Base-by-base conservation (phyloP, 2,113 vertebrate genomes). In the Riparia riparia region DNA sequence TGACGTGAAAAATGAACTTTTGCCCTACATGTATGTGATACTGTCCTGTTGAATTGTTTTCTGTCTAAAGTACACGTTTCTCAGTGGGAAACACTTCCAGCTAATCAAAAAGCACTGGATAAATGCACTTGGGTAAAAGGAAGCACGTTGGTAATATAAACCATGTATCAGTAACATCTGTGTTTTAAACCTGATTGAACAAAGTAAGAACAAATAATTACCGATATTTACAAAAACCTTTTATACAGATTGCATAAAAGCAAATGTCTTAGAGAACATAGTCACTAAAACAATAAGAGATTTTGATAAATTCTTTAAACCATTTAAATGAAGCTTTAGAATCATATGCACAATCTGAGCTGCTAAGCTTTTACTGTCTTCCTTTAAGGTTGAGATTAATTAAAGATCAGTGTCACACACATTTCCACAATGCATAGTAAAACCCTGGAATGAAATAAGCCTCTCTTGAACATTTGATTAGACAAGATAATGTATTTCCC, bases 401-500 rank as follows among this genome's bases (percentile, higher is more conserved):
- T 94, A 93, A 95, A 94, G 94, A 93, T 93, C 93, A 96, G 32
- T 92, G 90, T 95, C 87, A 87, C 89, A 66, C 79, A 87, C 82
- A 74, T 97, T 97, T 96, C 93, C 89, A 90, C 92, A 93, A 93
- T 83, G 78, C 82, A 54, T 88, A 93, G 95, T 94, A 96, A 96
- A 93, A 90, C 68, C 65, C 65, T 93, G 78, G 87, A 93, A 97
- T 94, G 83, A 96, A 97, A 83, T 90, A 60, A 92, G 58, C 78
- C 63, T 96, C 78, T 58, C 95, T 96, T 79, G 90, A 97, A 94
- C 95, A 80, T 97, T 97, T 97, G 96, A 96, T 97, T 96, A 96
- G 95, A 95, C 92, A 95, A 96, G 95, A 97, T 96, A 97, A 95
- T 92, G 57, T 68, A 93, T 97, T 97, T 96, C 97, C 97, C 97